Percentiles rank a stretch among this genome's conserved stretches.
phyloP scores from a whole-genome alignment of 2,888 invertebrate species.

The Nomada fabriciana region DNA sequence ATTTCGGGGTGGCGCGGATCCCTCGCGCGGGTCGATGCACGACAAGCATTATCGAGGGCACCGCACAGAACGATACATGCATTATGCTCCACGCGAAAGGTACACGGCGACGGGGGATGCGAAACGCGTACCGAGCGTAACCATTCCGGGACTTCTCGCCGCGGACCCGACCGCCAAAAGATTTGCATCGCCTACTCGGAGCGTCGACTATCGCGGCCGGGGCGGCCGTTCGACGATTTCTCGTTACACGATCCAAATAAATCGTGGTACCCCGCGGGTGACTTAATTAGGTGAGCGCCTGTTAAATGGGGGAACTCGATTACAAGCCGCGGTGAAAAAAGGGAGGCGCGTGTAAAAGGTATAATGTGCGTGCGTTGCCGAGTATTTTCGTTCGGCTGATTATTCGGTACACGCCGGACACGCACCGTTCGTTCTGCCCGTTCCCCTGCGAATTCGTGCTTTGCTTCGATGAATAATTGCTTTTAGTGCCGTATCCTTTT shows the following conservation, averaged over 20 bases:
- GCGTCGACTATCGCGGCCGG: conserved; percentile 50
- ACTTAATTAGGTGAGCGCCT: conserved; percentile 68
- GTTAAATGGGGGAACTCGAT: conserved; percentile 65
- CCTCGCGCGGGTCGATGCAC: conserved; percentile 52
- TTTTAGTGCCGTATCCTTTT: conserved; percentile 41
- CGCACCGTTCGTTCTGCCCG: conserved; percentile 34
- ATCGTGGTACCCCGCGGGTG: conserved; percentile 68
- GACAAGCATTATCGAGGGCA: conserved; percentile 58
- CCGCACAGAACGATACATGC: conserved; percentile 69
- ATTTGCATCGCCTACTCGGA: conserved; percentile 38
- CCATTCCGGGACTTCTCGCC: conserved; percentile 28
- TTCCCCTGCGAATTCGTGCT: conserved; percentile 50
- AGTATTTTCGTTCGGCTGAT: conserved; percentile 57
- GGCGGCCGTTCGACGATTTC: conserved; percentile 49
- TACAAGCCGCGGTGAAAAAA: conserved; percentile 51
- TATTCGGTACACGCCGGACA: conserved; percentile 65
- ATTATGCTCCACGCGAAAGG: conserved; percentile 59
- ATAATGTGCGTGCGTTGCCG: conserved; percentile 65
- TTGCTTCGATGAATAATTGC: conserved; percentile 64
- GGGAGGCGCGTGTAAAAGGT: conserved; percentile 45
- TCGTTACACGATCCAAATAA: conserved; percentile 67
- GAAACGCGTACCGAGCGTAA: conserved; percentile 23
- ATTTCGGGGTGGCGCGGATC: conserved; percentile 40
- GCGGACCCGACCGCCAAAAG: conserved; percentile 49
- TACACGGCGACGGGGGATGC: conserved; percentile 44